Base-by-base conservation (phyloP, 2,113 vertebrate genomes). In the Callocephalon fimbriatum region DNA sequence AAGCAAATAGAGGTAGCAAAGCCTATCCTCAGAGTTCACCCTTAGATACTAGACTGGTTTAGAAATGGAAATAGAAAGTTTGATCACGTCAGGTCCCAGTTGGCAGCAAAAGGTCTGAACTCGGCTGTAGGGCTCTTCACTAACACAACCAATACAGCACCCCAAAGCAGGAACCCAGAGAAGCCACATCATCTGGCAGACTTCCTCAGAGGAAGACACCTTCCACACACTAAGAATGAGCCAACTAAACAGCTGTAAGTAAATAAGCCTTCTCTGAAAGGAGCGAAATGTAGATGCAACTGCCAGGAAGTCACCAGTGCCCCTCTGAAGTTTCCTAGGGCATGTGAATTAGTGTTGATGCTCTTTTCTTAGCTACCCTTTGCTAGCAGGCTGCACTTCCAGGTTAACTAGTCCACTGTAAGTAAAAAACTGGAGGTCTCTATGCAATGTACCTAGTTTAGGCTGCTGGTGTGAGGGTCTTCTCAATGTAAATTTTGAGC, bases 1-100 rank as follows among this genome's bases (percentile, higher is more conserved):
- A 91, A 50, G 76, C 68, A 86, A 88, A 75, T 1, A 84, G 73
- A 86, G 25, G 54, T n/a, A 91, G 68, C 56, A 87, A 91, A 87
- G 23, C 8, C 35, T 63, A 1, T 74, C 53, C 6, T 0, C 73
- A 50, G 65, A 93, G 47, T 40, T 92, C 47, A 65, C 29, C 17
- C 26, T 67, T 67, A 29, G 32, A 19, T 59, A 23, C 51, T 66
- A 47, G 53, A 25, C 27, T 35, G 45, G 37, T 31, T 88, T 51
- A 47, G 65, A 81, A 91, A 75, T 84, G 38, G 40, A 96, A 96
- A 63, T 29, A 68, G 21, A 12, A 62, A 82, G 67, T 78, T 78
- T 2, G 4, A 37, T 26, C 86, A 72, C 0, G 3, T 71, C 2
- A 9, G 1, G 7, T 77, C 58, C 47, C 61, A 91, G 15, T 35